Base-by-base conservation (phyloP, 2,888 invertebrate species). In the Synanthedon myopaeformis region DNA sequence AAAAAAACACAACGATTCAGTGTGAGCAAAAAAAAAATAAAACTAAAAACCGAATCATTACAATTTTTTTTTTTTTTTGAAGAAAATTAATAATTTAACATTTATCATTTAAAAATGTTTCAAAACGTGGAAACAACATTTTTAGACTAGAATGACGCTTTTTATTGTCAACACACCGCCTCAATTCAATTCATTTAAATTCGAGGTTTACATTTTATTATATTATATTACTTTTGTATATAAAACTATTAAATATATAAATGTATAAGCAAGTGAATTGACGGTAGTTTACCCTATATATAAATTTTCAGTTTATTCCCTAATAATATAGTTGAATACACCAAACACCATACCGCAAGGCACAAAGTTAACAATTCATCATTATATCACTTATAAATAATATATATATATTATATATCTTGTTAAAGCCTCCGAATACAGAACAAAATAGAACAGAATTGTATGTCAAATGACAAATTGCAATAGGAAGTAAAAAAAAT, bases 121-220 rank as follows among this genome's bases (percentile, higher is more conserved):
- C n/a, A 45, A 45, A 14, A 45, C 14, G 1, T 45, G 13, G 14
- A 13, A 23, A 45, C 14, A 45, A 45, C 45, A 35, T 35, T 35
- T 35, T 35, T 45, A 79, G 85, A 86, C 85, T 86, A 86, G 85
- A 85, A 73, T 76, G 67, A 66, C 72, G 66, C 57, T 73, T 77
- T 72, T 84, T 86, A 86, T 86, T 86, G 86, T 86, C 85, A 75
- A 75, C 74, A 74, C 81, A 79, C 82, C 70, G 74, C 77, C 74
- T 59, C 58, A 68, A 75, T 74, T 59, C 58, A 68, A 75, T 74
- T 75, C 75, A 69, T 72, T 72, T 82, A 84, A 80, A 84, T 85
- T 84, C 85, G 84, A 85, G 85, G 73, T 73, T 74, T 74, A 70
- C 35, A 53, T 49, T 23, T 12, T 10, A 42, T 41, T 17, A 45